Evolutionary conservation across 2,888 invertebrate genomes (phyloP).

Genomic region (Hirtodrosophila confusa): DNA sequence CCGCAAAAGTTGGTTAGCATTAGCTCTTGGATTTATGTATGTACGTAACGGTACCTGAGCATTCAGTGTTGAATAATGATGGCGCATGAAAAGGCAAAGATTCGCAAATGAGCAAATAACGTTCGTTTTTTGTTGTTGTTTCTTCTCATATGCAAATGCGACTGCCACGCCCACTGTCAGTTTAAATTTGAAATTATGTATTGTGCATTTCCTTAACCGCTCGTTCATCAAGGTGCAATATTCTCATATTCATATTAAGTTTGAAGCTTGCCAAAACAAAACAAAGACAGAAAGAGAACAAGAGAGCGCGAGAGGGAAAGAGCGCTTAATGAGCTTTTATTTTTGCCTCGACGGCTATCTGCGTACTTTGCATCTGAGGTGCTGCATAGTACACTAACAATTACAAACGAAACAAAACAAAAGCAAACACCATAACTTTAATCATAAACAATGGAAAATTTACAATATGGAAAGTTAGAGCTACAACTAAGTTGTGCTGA

Average conservation of each 20-base stretch:
- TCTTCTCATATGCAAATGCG: conserved; percentile 61
- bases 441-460: conserved; percentile 73
- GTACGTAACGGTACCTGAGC: conserved; percentile 71
- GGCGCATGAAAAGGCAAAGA: conserved; percentile 53
- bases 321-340: conserved; percentile 45
- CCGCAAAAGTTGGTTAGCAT: conserved; percentile 66
- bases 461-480: conserved; percentile 67
- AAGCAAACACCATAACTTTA: conserved; percentile 60
- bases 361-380: conserved; percentile 51
- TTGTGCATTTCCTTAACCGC: conserved; percentile 44
- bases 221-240: conserved; percentile 30
- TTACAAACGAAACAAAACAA: conserved; percentile 32
- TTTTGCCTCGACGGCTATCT: conserved; percentile 43
- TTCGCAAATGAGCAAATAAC: conserved; percentile 66
- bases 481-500: conserved; percentile 8
- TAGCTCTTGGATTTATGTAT: conserved; percentile 49
- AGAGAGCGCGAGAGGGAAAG: conserved; percentile 1
- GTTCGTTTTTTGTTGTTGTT: conserved; percentile 41
- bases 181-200: conserved; percentile 40
- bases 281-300: neutral
- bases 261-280: conserved; percentile 10
- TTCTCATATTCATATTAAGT: conserved; percentile 19
- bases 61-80: conserved; percentile 74
- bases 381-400: conserved; percentile 25
- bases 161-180: conserved; percentile 64